These are phyloP conservation scores for Zosterops japonicus DNA, from an alignment of 2,113 vertebrate genomes.

Conservation along the genomic window DNA sequence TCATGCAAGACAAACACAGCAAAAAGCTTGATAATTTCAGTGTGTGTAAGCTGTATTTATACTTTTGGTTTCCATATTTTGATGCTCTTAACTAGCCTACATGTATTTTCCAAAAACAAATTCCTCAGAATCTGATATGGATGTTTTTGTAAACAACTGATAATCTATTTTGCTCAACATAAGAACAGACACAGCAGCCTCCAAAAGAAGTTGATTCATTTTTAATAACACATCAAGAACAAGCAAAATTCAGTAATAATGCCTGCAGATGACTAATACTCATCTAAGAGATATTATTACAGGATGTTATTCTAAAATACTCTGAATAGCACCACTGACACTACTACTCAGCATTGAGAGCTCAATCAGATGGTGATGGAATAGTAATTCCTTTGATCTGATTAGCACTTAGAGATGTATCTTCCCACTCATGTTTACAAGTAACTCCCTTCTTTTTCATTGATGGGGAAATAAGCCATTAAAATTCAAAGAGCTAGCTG, in stretches of 20 bases:
- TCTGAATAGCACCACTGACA: neutral
- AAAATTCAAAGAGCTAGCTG: neutral
- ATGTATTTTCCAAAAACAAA: neutral
- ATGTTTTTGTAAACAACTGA: neutral
- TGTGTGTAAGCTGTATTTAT: neutral
- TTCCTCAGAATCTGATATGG: neutral
- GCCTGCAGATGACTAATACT: neutral
- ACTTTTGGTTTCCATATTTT: neutral
- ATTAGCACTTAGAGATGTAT: neutral
- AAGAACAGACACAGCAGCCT: neutral
- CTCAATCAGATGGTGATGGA: constrained; percentile 3
- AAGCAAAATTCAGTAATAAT: neutral
- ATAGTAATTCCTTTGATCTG: neutral
- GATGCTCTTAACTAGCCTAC: neutral
- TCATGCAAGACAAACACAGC: neutral
- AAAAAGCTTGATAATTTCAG: neutral
- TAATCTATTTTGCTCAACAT: neutral
- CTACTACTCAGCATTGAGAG: neutral
- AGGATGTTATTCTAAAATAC: neutral
- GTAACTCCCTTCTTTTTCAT: neutral
- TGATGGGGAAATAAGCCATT: neutral
- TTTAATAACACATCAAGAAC: neutral
- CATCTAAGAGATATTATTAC: neutral
- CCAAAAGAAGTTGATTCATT: neutral
- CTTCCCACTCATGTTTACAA: neutral